Conservation (phyloP, 2,888 invertebrate genomes). For the Trachelus tabidus region DNA sequence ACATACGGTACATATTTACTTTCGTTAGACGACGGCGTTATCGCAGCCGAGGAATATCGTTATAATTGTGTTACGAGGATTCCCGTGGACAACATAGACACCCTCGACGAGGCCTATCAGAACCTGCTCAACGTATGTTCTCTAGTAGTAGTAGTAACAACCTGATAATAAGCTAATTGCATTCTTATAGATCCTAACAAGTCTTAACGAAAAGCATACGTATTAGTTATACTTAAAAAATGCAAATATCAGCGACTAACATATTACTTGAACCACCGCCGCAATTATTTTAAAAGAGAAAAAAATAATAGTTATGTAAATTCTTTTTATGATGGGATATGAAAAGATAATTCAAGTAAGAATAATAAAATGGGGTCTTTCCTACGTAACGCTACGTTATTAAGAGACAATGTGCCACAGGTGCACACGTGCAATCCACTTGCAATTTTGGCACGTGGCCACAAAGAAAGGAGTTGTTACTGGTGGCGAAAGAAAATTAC, state of each 20-base stretch:
- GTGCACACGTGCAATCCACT: not conserved
- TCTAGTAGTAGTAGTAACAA: not conserved
- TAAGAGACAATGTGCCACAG: not conserved
- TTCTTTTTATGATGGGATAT: not conserved
- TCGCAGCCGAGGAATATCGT: slow-evolving; percentile 83
- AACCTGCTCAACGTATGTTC: slow-evolving; percentile 79
- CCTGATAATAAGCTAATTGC: not conserved
- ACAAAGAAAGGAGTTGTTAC: not conserved
- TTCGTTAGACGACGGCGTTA: slow-evolving; percentile 75
- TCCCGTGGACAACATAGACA: slow-evolving; percentile 80
- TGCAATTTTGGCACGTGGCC: not conserved
- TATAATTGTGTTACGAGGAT: slow-evolving; percentile 85
- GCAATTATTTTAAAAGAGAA: not conserved
- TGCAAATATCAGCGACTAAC: slow-evolving; percentile 11
- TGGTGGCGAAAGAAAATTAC: not conserved
- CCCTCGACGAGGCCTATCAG: slow-evolving; percentile 82
- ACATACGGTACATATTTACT: not conserved
- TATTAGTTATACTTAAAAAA: not conserved
- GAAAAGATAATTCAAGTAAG: not conserved
- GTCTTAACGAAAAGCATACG: not conserved
- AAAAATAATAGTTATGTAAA: not conserved
- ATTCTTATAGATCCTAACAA: not conserved
- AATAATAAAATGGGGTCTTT: not conserved
- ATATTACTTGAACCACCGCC: not conserved
- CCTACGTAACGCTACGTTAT: not conserved